Evolutionary conservation across 2,888 invertebrate genomes (phyloP).

Genomic region (Taenaris catops): DNA sequence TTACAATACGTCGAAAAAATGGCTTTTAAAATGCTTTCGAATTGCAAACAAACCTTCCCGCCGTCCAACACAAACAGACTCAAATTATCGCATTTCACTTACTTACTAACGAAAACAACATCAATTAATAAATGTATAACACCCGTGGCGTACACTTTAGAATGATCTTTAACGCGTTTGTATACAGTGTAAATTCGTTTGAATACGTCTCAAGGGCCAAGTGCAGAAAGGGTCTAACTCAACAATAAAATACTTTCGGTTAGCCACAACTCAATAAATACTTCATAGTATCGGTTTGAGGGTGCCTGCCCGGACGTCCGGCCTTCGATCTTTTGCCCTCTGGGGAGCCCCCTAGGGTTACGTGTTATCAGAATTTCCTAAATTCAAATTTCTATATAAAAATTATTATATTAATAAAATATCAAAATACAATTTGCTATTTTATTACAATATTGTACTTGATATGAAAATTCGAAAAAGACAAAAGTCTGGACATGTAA

Average conservation of each 20-base stretch:
- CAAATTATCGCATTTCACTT: slow-evolving; percentile 46
- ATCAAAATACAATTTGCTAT: too few species aligned
- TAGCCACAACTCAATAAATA: slow-evolving; percentile 77
- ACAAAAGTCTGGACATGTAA: too few species aligned
- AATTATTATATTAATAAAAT: too few species aligned
- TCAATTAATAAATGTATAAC: slow-evolving; percentile 60
- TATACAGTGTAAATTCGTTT: slow-evolving; percentile 30
- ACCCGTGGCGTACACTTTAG: slow-evolving; percentile 37
- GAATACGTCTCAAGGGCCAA: slow-evolving; percentile 24
- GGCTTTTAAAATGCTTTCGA: slow-evolving; percentile 16
- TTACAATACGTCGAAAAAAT: slow-evolving; percentile 13
- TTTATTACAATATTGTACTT: too few species aligned
- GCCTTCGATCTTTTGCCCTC: slow-evolving; percentile 69
- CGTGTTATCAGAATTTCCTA: slow-evolving; percentile 40
- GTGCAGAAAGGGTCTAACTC: slow-evolving; percentile 55
- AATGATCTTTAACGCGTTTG: slow-evolving; percentile 23
- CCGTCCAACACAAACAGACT: slow-evolving; percentile 28
- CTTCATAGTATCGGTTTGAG: slow-evolving; percentile 75
- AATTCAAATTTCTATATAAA: too few species aligned
- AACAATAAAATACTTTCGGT: slow-evolving; percentile 75
- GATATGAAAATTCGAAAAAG: too few species aligned
- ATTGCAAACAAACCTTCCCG: slow-evolving; percentile 18
- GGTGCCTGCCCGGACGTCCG: slow-evolving; percentile 69
- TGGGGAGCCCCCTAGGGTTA: slow-evolving; percentile 40
- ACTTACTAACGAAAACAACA: slow-evolving; percentile 55